Base-by-base conservation (phyloP, 2,113 vertebrate genomes). In the Notarius lentiginosus region DNA sequence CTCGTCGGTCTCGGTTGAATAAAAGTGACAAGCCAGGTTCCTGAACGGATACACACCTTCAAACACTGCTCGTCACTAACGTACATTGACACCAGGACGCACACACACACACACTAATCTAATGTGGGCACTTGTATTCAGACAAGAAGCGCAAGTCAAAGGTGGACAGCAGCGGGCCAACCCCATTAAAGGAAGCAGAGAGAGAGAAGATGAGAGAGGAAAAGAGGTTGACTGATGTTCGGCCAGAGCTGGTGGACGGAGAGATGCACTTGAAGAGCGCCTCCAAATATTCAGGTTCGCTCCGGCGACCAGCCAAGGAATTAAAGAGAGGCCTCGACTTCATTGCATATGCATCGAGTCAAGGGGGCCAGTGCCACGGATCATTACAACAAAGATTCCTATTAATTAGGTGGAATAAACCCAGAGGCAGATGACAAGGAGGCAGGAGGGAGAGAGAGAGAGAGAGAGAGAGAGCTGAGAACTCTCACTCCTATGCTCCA, bases 1-100 rank as follows among this genome's bases (percentile, higher is more conserved):
- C 97, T 98, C 95, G 93, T 97, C 96, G 94, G 95, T 95, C 96
- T 96, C 96, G 96, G 94, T 98, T 97, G 98, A 96, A 99, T 95
- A 97, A 96, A 97, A 97, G 96, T 96, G 96, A 97, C 96, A 97
- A 96, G 96, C 96, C 96, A 96, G 95, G 86, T 82, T 80, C 34
- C 47, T 47, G 79, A 76, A 79, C 55, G 58, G 66, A 73, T 73
- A 77, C 82, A 81, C 77, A 82, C 82, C 12, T 49, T 34, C 79
- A 73, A 47, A 27, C 55, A 47, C n/a, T 22, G 60, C 30, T 51
- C 66, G 30, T 34, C 84, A 55, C 84, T 58, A 70, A 85, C 81
- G 56, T n/a, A 51, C 79, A 49, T 30, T 53, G 82, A 83, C 82
- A 66, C 82, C 47, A 7, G 24, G 56, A 81, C 60, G 77, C 61